Evolutionary conservation across 2,888 invertebrate species (phyloP).

Genomic region (Leptopilina drosophilae): DNA sequence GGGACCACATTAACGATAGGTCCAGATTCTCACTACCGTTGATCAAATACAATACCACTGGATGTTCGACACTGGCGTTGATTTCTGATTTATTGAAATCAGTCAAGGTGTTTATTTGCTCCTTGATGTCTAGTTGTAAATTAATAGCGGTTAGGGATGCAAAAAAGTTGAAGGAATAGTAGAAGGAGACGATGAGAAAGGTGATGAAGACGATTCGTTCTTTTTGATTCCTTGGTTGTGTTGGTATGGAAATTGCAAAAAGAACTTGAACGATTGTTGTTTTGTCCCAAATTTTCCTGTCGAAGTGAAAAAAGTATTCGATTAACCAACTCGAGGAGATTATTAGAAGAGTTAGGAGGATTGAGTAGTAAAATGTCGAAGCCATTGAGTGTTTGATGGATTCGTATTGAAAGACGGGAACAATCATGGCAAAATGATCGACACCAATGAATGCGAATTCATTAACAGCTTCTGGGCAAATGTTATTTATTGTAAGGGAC

Average conservation of each 20-base stretch:
- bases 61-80: too few relatives aligned
- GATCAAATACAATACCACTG: too few relatives aligned
- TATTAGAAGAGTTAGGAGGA: neutral
- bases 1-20: too few relatives aligned
- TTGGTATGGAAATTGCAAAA: neutral
- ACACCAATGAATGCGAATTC: neutral
- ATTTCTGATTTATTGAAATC: neutral
- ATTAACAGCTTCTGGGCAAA: neutral
- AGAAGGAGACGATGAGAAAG: neutral
- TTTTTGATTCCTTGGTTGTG: neutral
- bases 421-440: neutral
- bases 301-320: neutral
- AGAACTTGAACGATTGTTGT: neutral
- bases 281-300: neutral
- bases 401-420: neutral
- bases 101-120: neutral
- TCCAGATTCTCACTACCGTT: too few relatives aligned
- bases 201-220: neutral
- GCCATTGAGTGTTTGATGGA: neutral
- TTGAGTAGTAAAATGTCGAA: neutral
- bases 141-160: neutral
- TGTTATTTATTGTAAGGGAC: too few relatives aligned
- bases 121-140: neutral
- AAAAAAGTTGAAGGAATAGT: neutral
- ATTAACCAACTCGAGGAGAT: neutral